These are phyloP conservation scores for Osmoderma eremita DNA, from an alignment of 2,888 invertebrate genomes.

Conservation along the genomic window DNA sequence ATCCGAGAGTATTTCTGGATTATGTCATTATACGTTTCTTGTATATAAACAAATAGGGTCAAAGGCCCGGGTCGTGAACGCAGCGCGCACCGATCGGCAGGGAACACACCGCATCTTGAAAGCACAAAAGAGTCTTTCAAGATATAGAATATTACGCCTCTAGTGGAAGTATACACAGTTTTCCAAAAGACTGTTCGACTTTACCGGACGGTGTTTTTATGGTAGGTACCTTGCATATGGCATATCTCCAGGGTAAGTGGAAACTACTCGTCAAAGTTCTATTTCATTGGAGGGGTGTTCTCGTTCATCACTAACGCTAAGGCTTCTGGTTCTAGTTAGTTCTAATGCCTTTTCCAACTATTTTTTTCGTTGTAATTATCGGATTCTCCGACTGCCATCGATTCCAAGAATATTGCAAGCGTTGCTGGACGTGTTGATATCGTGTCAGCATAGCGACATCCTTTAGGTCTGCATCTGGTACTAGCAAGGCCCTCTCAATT, in stretches of 20 bases:
- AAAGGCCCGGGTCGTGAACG: too few relatives aligned
- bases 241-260: conserved; percentile 47
- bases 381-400: conserved; percentile 45
- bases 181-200: conserved; percentile 45
- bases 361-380: conserved; percentile 44
- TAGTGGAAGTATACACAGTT: conserved; percentile 48
- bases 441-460: conserved; percentile 43
- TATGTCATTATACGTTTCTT: too few relatives aligned
- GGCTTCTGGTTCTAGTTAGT: conserved; percentile 44
- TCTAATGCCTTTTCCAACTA: conserved; percentile 48
- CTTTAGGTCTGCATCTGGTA: conserved; percentile 17
- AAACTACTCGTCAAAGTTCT: conserved; percentile 49
- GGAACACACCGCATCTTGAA: too few relatives aligned
- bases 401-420: conserved; percentile 38
- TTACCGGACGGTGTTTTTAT: conserved; percentile 46
- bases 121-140: too few relatives aligned
- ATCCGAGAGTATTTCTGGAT: too few relatives aligned
- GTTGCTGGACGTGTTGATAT: conserved; percentile 41
- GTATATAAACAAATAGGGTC: too few relatives aligned
- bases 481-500: neutral
- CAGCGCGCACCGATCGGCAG: too few relatives aligned
- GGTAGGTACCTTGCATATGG: neutral
- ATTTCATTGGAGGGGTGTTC: conserved; percentile 47
- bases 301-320: conserved; percentile 52
- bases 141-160: too few relatives aligned